Base-by-base conservation (phyloP, 2,888 invertebrate genomes). In the Ectropis crepuscularia region DNA sequence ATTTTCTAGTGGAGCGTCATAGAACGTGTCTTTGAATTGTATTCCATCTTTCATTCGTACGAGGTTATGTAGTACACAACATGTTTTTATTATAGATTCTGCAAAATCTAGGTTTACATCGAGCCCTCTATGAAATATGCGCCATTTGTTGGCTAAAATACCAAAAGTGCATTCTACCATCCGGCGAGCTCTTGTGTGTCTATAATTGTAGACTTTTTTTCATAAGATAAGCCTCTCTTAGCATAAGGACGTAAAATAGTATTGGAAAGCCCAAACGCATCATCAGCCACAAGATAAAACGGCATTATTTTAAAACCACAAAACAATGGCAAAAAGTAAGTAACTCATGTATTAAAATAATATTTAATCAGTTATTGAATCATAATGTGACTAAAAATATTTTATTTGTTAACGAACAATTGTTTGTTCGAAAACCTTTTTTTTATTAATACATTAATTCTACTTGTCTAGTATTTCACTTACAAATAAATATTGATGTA, bases 141-240 rank as follows among this genome's bases (percentile, higher is more conserved):
- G 53, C 65, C 67, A 71, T 58, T 71, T 71, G 47, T 69, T 71
- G 53, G 53, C 43, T 36, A 69, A 53, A 53, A 71, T 69, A 37
- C 69, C 68, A 57, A 72, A 72, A 45, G 69, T 64, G 54, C 69
- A 70, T 67, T 72, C 72, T 28, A 72, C 68, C 57, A 64, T 68
- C 11, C 61, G 66, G 47, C 69, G 60, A 50, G 64, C 60, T 53
- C 60, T 60, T 48, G 48, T 53, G 9, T 51, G 53, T 60, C 53
- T 51, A 64, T 67, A 72, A 68, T 73, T 72, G 64, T 61, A 74
- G 58, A 64, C 69, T 59, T 61, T 67, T 70, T 74, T 70, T 49
- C 43, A 43, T 57, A 42, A 43, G 36, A 39, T 39, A 57, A 57
- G 39, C 53, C 48, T 47, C 59, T 62, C 48, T 59, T 61, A 51